phyloP scores from a whole-genome alignment of 2,888 invertebrate species.

The Nasonovia ribisnigri region DNA sequence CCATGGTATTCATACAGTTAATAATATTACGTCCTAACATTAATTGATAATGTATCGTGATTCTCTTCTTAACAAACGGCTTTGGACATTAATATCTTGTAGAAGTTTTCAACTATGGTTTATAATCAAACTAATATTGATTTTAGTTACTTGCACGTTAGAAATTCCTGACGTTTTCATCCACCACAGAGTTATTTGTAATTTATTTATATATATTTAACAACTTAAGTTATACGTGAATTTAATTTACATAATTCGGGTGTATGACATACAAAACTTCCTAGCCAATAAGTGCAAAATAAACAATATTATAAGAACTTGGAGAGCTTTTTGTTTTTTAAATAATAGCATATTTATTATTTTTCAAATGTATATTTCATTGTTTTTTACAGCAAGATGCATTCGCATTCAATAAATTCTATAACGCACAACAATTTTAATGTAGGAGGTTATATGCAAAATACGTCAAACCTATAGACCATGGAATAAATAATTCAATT shows the following conservation, averaged over 20 bases:
- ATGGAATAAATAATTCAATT: not conserved
- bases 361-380: not conserved
- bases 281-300: not conserved
- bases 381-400: not conserved
- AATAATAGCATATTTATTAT: not conserved
- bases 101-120: slow-evolving; percentile 24
- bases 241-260: not conserved
- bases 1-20: not conserved
- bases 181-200: not conserved
- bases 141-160: not conserved
- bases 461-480: not conserved
- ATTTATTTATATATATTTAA: not conserved
- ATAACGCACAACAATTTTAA: not conserved
- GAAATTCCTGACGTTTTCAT: not conserved
- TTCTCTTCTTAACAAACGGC: not conserved
- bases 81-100: not conserved
- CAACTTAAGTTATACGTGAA: not conserved
- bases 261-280: not conserved
- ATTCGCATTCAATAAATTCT: not conserved
- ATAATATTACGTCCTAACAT: not conserved
- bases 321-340: not conserved
- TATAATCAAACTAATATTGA: slow-evolving; percentile 24
- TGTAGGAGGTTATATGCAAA: not conserved
- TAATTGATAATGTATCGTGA: not conserved
- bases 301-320: not conserved